These are phyloP conservation scores for Xenentodon cancila DNA, from an alignment of 2,797 vertebrate genomes.

Conservation along the genomic window DNA sequence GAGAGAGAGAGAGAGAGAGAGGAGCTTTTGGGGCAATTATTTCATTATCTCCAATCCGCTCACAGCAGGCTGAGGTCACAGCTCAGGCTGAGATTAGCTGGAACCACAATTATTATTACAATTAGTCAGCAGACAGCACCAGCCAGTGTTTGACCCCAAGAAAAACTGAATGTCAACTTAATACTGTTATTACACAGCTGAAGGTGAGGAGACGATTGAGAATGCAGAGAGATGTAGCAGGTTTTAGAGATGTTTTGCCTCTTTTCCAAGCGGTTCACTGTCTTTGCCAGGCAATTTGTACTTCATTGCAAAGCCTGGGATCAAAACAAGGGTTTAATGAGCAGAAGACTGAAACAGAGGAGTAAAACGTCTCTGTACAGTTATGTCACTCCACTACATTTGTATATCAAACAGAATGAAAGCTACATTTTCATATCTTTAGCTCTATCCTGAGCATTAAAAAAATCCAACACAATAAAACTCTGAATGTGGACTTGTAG, in stretches of 20 bases:
- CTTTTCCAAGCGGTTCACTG: conserved; percentile 30
- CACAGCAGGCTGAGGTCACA: conserved; percentile 47
- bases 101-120: conserved; percentile 78
- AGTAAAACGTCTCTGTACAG: not conserved
- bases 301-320: conserved; percentile 19
- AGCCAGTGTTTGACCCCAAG: conserved; percentile 54
- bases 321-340: conserved; percentile 35
- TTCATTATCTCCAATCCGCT: conserved; percentile 73
- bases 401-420: conserved; percentile 6
- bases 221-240: conserved; percentile 6
- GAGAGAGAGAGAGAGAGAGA: conserved; percentile 7
- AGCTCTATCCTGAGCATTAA: not conserved
- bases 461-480: not conserved
- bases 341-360: conserved; percentile 8
- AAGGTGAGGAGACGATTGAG: conserved; percentile 52
- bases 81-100: conserved; percentile 61
- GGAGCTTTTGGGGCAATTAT: conserved; percentile 72
- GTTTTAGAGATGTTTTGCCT: conserved; percentile 13
- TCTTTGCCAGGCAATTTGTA: conserved; percentile 9
- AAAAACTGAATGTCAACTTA: conserved; percentile 65
- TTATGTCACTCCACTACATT: conserved; percentile 13
- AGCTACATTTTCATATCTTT: not conserved
- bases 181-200: conserved; percentile 58
- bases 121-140: conserved; percentile 70
- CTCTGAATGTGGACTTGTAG: not conserved